Evolutionary conservation across 2,888 invertebrate genomes (phyloP).

Genomic region (Andrena dorsata): DNA sequence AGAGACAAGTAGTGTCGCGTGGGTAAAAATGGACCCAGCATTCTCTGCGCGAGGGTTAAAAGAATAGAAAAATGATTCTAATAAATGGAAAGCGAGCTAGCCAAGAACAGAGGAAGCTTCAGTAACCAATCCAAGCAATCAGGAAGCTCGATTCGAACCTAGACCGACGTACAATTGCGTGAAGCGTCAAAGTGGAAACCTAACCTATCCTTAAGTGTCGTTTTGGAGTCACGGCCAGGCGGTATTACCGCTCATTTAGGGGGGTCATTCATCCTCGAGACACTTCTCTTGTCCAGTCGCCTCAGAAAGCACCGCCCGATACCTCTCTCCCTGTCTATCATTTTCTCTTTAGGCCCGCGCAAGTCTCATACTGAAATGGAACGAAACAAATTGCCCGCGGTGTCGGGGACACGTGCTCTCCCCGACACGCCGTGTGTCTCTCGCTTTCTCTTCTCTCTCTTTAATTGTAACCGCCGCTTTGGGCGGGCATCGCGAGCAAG

Average conservation of each 20-base stretch:
- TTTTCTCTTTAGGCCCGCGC: slow-evolving; percentile 55
- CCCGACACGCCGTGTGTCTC: slow-evolving; percentile 30
- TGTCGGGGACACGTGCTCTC: slow-evolving; percentile 68
- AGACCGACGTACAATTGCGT: background rate
- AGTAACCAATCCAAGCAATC: background rate
- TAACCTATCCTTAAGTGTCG: slow-evolving; percentile 21
- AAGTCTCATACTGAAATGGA: slow-evolving; percentile 62
- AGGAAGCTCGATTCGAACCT: background rate
- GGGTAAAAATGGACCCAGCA: too few relatives aligned
- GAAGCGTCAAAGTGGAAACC: background rate
- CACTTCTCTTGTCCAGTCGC: slow-evolving; percentile 56
- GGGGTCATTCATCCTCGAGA: slow-evolving; percentile 57
- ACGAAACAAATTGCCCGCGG: slow-evolving; percentile 74
- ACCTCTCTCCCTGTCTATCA: slow-evolving; percentile 59
- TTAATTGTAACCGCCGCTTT: slow-evolving; percentile 47
- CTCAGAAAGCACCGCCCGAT: slow-evolving; percentile 24
- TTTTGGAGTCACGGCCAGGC: slow-evolving; percentile 38
- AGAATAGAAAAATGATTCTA: too few relatives aligned
- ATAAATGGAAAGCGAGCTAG: too few relatives aligned
- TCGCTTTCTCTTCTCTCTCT: slow-evolving; percentile 14
- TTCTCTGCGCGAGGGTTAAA: too few relatives aligned
- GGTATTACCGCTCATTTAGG: slow-evolving; percentile 58
- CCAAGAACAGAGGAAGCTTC: too few relatives aligned
- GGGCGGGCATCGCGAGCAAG: slow-evolving; percentile 43
- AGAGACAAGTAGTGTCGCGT: too few relatives aligned